Conservation (phyloP, 2,113 vertebrate species). For the Pollimyrus isidori region DNA sequence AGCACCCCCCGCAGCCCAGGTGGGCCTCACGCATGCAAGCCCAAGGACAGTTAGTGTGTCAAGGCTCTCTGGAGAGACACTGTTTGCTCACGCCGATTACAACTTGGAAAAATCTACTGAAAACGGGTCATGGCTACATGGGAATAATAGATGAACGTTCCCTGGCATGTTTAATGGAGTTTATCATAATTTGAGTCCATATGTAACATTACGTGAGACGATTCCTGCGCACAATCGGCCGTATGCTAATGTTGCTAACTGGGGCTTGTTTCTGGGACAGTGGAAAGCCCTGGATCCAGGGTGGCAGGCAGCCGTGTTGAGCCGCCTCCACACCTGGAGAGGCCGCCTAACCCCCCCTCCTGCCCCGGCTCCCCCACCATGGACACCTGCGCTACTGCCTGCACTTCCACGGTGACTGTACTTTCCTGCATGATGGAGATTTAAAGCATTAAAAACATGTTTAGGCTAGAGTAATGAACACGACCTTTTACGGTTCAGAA, state of each 20-base stretch:
- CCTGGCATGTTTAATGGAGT: not conserved
- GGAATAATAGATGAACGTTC: not conserved
- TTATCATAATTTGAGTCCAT: not conserved
- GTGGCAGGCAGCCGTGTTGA: not conserved
- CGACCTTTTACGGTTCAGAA: not conserved
- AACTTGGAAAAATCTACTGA: not conserved
- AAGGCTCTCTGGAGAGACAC: not conserved
- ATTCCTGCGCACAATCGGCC: not conserved
- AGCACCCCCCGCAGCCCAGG: constrained; percentile 43
- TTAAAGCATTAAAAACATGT: not conserved
- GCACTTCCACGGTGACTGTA: constrained; percentile 13
- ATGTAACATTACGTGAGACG: not conserved
- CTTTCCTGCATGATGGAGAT: not conserved
- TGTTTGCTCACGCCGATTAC: not conserved
- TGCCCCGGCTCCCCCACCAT: constrained; percentile 15
- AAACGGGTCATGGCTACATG: not conserved
- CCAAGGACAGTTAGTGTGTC: not conserved
- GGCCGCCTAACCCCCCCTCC: constrained; percentile 22
- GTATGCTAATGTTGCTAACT: not conserved
- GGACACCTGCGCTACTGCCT: constrained; percentile 18
- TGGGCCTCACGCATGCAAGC: not conserved
- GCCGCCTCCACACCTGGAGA: constrained; percentile 16
- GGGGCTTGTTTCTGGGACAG: not conserved
- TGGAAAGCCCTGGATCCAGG: not conserved
- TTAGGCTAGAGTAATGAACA: not conserved